A percentile compares a stretch with the other conserved stretches of the same genome.
These are phyloP conservation scores for Oncorhynchus tshawytscha DNA, from an alignment of 2,113 vertebrate genomes.

Conservation along the genomic window DNA sequence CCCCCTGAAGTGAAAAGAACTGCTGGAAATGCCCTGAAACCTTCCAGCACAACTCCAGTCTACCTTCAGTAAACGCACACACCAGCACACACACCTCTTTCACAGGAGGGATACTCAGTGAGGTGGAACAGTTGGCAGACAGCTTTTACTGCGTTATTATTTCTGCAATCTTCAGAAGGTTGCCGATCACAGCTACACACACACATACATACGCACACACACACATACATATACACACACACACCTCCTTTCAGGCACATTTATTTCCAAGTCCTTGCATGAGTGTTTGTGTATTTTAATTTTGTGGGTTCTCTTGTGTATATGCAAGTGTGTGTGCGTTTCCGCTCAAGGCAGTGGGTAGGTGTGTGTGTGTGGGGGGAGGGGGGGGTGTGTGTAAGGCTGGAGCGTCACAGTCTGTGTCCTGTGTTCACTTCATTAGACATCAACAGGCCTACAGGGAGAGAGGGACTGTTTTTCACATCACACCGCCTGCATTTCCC, in stretches of 20 bases:
- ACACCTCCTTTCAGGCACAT: conserved; percentile 43
- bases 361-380: conserved; percentile 16
- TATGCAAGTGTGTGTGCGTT: conserved; percentile 29
- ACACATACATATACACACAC: background rate
- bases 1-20: conserved; percentile 45
- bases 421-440: conserved; percentile 76
- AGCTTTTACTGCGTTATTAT: conserved; percentile 61
- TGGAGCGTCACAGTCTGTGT: conserved; percentile 72
- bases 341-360: conserved; percentile 35
- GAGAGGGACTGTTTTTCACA: conserved; percentile 66
- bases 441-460: conserved; percentile 71
- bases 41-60: conserved; percentile 38
- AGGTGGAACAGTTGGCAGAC: conserved; percentile 47
- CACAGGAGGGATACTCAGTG: conserved; percentile 41
- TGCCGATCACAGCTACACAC: conserved; percentile 13
- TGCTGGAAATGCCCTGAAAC: conserved; percentile 53
- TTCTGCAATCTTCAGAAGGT: conserved; percentile 55
- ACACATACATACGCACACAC: conserved; percentile 10
- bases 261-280: conserved; percentile 44
- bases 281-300: conserved; percentile 50
- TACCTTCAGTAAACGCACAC: background rate
- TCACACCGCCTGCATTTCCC: conserved; percentile 73
- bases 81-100: conserved; percentile 30
- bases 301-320: conserved; percentile 23
- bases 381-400: conserved; percentile 29